Base-by-base conservation (phyloP, 2,888 invertebrate species). In the Monopis laevigella region DNA sequence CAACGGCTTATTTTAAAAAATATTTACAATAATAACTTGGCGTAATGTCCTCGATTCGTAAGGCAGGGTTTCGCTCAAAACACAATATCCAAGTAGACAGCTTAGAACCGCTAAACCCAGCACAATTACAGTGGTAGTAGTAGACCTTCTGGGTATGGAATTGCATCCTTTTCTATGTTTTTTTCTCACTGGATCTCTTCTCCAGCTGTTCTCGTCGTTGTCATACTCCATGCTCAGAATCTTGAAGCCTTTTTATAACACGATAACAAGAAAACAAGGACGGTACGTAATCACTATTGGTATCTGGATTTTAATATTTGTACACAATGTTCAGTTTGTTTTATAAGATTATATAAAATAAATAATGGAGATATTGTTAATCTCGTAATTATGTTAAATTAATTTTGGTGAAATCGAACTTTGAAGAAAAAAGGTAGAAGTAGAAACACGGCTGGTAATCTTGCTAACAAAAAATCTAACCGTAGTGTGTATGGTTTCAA, bases 1-100 rank as follows among this genome's bases (percentile, higher is more conserved):
- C n/a, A n/a, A n/a, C n/a, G n/a, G n/a, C n/a, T 21, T 7, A 21
- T 21, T 21, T 29, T 6, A 29, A 11, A 7, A 7, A 11, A 5
- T 45, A 68, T 74, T 69, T 52, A 78, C 80, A 48, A 75, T 64
- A 32, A 77, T 58, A 43, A 75, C 73, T 24, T 74, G 62, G 1
- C 77, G 63, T 17, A 80, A 51, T 5, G 75, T 78, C 51, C 74
- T 80, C 2, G 78, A 77, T 46, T 80, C 80, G 29, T 78, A 74
- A 0, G 80, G 80, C 8, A 78, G 53, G 2, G 71, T 71, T 52
- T 80, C 80, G 35, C 80, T 75, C 2, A 80, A 58, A 16, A 77
- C 77, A 48, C 78, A 78, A 48, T 80, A 81, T 2, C 78, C 80
- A 0, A 81, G 61, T n/a, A 81, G 56, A 43, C 81, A 82, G 50